phyloP scores from a whole-genome alignment of 2,888 invertebrate species.

The Drosophila trichaetosa region DNA sequence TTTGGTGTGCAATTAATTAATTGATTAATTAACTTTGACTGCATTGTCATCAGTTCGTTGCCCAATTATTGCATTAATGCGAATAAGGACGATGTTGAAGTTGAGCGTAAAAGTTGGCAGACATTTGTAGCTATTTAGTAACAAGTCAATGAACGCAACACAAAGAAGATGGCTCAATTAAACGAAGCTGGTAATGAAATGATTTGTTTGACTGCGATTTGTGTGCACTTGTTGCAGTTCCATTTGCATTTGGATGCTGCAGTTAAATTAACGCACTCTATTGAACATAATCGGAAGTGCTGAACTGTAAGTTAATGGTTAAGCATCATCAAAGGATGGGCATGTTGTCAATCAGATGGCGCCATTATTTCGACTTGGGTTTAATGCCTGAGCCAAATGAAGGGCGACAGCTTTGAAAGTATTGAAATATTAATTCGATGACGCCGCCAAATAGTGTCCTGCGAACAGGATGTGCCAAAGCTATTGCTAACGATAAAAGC shows the following conservation, averaged over 20 bases:
- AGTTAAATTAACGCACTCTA: slow-evolving; percentile 30
- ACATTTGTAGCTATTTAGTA: not conserved
- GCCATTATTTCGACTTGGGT: not conserved
- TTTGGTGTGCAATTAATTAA: too few relatives aligned
- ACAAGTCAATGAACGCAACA: slow-evolving; percentile 30
- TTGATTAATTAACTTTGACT: not conserved
- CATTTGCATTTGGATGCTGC: slow-evolving; percentile 28
- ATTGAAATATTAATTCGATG: slow-evolving; percentile 14
- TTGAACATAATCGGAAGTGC: slow-evolving; percentile 27
- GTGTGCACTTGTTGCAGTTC: slow-evolving; percentile 15
- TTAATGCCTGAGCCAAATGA: not conserved
- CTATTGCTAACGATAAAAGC: slow-evolving; percentile 22
- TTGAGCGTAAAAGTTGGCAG: slow-evolving; percentile 38
- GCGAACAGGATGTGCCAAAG: slow-evolving; percentile 47
- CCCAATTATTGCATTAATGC: not conserved
- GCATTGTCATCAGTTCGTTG: slow-evolving; percentile 2
- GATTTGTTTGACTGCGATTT: slow-evolving; percentile 13
- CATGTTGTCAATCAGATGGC: not conserved
- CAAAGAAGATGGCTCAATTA: slow-evolving; percentile 21
- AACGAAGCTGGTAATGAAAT: slow-evolving; percentile 13
- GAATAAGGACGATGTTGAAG: slow-evolving; percentile 9
- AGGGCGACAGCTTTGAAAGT: not conserved
- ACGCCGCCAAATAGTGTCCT: slow-evolving; percentile 13
- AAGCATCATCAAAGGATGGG: not conserved
- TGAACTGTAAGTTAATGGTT: slow-evolving; percentile 18